Base-by-base conservation (phyloP, 2,113 vertebrate genomes). In the Orthonyx spaldingii region DNA sequence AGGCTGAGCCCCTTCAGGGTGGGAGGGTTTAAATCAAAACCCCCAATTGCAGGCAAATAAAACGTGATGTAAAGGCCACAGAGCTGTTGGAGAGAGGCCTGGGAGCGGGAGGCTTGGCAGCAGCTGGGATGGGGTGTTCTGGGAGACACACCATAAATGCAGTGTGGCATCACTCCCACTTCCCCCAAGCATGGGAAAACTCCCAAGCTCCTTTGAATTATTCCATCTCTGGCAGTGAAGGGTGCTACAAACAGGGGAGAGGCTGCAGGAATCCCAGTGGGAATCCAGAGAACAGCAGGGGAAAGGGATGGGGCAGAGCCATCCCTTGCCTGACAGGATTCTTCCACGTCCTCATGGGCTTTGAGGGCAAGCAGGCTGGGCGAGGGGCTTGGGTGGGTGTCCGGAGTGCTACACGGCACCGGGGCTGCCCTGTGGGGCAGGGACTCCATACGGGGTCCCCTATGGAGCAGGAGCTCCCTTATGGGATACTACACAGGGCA, bases 11-110 rank as follows among this genome's bases (percentile, higher is more conserved):
- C 22, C 13, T 57, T 13, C 1, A 0, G 33, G 1, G 4, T 12
- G 26, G n/a, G 5, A 4, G n/a, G n/a, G 10, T 44, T 80, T 4
- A 24, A 50, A 15, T 49, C 35, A 9, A 16, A 57, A 33, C 7
- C 1, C 35, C 15, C 20, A 0, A 1, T 1, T 3, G 1, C 44
- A 20, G 16, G 8, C 26, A 20, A 10, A 11, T 5, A 22, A 35
- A 59, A 44, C 1, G 1, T 1, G 44, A 7, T 20, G 0, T 0
- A 8, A 10, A 6, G 44, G 32, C 44, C 65, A 4, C 9, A 6
- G 32, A 53, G 75, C 53, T 33, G 69, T 4, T 8, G 3, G n/a
- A 21, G 12, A 16, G 49, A 27, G 81, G 42, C 3, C 16, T 13
- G 57, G 13, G 27, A 23, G 47, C 1, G 0, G 17, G n/a, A n/a